These are phyloP conservation scores for Tetragonula clypearis DNA, from an alignment of 1,140 invertebrate species.

Conservation along the genomic window DNA sequence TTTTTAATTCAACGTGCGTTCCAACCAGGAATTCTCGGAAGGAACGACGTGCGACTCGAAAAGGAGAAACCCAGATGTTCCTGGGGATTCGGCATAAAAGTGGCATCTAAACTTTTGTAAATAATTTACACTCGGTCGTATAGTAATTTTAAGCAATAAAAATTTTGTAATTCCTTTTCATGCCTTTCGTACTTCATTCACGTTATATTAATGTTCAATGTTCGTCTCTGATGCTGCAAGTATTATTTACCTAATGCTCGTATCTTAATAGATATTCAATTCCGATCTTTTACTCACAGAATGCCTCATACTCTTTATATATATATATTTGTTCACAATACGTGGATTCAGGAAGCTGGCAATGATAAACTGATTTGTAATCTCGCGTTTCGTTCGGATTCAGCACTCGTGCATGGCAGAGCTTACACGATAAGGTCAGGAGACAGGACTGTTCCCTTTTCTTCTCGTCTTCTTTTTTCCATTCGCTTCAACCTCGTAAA, in stretches of 20 bases:
- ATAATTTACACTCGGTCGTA: background rate
- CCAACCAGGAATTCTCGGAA: background rate
- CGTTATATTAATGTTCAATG: background rate
- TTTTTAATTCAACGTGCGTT: background rate
- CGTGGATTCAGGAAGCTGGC: background rate
- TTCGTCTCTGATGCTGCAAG: background rate
- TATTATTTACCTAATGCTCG: no score
- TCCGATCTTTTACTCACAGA: background rate
- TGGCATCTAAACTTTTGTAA: background rate
- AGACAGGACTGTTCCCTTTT: slow-evolving; percentile 38
- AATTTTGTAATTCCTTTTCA: background rate
- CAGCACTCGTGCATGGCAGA: background rate
- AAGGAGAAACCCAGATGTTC: no score
- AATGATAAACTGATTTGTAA: background rate
- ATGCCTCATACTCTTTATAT: background rate
- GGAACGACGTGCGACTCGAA: background rate
- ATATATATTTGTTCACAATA: background rate
- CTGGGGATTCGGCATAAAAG: no score
- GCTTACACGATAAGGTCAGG: slow-evolving; percentile 25
- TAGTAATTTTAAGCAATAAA: background rate
- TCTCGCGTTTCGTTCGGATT: background rate
- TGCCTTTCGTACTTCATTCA: background rate
- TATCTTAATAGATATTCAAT: background rate
- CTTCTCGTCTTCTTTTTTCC: slow-evolving; percentile 56
- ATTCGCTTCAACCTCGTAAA: slow-evolving; percentile 69